Percentiles rank a stretch among this genome's conserved stretches.
These are phyloP conservation scores for Altica lythri DNA, from an alignment of 2,888 invertebrate genomes.

Conservation along the genomic window DNA sequence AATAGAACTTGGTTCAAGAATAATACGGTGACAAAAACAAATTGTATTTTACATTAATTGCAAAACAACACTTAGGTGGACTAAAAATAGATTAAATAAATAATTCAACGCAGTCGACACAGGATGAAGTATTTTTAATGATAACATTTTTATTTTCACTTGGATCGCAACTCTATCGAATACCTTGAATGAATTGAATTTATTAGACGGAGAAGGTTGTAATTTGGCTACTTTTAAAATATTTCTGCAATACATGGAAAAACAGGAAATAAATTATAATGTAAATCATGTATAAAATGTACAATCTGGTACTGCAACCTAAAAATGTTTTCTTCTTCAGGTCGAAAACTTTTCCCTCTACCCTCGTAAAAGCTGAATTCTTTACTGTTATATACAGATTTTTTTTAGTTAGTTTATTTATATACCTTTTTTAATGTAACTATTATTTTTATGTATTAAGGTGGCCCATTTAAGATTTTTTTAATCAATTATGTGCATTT, in stretches of 20 bases:
- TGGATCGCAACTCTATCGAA: too few species aligned
- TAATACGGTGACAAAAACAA: constrained; percentile 22
- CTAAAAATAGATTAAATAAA: constrained; percentile 12
- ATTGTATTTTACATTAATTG: constrained; percentile 21
- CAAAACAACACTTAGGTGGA: constrained; percentile 19
- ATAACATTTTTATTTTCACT: too few species aligned
- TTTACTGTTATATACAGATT: background rate
- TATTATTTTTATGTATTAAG: constrained; percentile 2
- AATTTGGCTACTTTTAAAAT: too few species aligned
- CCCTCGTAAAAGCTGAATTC: too few species aligned
- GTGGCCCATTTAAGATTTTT: constrained; percentile 12
- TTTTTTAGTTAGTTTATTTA: background rate
- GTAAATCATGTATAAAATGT: too few species aligned
- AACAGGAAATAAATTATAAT: too few species aligned
- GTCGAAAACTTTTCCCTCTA: background rate
- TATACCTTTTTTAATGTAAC: background rate
- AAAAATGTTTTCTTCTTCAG: background rate
- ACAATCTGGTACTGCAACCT: background rate
- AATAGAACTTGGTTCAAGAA: constrained; percentile 29
- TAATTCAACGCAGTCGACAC: too few species aligned
- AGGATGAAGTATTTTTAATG: too few species aligned
- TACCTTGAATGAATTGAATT: too few species aligned
- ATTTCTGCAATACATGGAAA: too few species aligned
- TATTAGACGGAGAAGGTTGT: too few species aligned
- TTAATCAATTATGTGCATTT: background rate